Evolutionary conservation across 2,888 invertebrate species (phyloP), one percentile per base, ranked within the genome.

Genomic region (Amphipyra berbera): DNA sequence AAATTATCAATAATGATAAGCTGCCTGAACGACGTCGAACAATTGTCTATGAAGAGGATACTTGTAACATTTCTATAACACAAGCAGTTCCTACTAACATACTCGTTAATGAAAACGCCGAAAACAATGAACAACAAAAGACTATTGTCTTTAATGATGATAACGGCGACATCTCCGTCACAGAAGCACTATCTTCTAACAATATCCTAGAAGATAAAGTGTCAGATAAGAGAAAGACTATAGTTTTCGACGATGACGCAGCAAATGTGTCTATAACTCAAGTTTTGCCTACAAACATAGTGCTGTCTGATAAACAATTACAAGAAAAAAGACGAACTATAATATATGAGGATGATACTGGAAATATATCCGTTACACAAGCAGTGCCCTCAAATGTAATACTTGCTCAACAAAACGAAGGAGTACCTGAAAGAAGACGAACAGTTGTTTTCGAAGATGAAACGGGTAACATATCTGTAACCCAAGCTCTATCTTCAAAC

Each of bases 81-180:
- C 73, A 76, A 5, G 73, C 42, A 7, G 33, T 79, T 7, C 64
- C 77, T 3, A 53, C 79, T 12, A 76, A 76, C 7, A 68, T 76
- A 40, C 14, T 79, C 5, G 47, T 42, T 5, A 56, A 41, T 13
- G 33, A 50, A 12, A 41, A 21, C 13, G 0, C 10, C 1, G 46
- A 50, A 15, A 7, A 4, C 0, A 21, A 0, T 2, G 56, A 52
- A 6, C 62, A 65, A 14, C 14, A 42, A 0, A 57, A 57, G 42
- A 77, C 78, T 7, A 46, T 62, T 6, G 61, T 67, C 5, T 64
- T 47, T 50, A 68, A 76, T 12, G 46, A 73, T 41, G 78, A 82
- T 10, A 49, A 66, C 15, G 79, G 78, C 0, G 68, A 86, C 47
- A 70, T 87, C n/a, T 86, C 85, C 8, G 61, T 87, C 12, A 84